A percentile compares a stretch with the other conserved stretches of the same genome.
Evolutionary conservation across 2,888 invertebrate genomes (phyloP).

Genomic region (Pheosia tremula): DNA sequence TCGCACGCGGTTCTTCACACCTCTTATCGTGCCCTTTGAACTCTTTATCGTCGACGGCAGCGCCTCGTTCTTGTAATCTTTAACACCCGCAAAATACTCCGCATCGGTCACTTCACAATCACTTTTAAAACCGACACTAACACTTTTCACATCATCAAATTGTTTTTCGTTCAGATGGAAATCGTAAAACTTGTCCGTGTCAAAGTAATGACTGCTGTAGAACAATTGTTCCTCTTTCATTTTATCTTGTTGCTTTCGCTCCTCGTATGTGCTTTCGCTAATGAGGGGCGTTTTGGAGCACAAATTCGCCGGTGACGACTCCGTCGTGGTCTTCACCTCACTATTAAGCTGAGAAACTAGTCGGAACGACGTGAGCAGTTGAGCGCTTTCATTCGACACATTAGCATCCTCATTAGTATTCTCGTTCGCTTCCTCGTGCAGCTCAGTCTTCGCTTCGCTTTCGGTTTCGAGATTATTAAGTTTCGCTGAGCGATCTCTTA

Average conservation of each 20-base stretch:
- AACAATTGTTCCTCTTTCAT: constrained; percentile 72
- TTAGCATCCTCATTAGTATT: constrained; percentile 78
- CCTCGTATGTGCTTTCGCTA: constrained; percentile 88
- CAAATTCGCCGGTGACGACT: constrained; percentile 55
- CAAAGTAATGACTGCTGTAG: constrained; percentile 85
- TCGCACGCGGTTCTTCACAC: constrained; percentile 96
- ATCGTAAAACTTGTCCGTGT: constrained; percentile 91
- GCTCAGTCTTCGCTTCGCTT: constrained; percentile 64
- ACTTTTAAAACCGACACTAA: constrained; percentile 70
- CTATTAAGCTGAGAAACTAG: constrained; percentile 79
- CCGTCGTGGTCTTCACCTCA: constrained; percentile 63
- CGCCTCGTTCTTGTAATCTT: constrained; percentile 87
- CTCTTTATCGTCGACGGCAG: constrained; percentile 93
- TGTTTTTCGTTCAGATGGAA: constrained; percentile 92
- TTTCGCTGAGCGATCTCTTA: constrained; percentile 86
- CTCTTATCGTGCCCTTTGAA: constrained; percentile 96
- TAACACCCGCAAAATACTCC: constrained; percentile 92
- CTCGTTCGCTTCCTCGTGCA: constrained; percentile 66
- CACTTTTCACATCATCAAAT: constrained; percentile 80
- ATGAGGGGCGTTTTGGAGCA: constrained; percentile 78
- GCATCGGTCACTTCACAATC: constrained; percentile 80
- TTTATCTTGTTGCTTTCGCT: constrained; percentile 82
- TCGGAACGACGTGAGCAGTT: constrained; percentile 77
- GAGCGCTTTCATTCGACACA: constrained; percentile 78
- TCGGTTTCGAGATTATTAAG: constrained; percentile 75